Conservation (phyloP, 1,140 invertebrate species). For the Drosophila pruinosa region DNA sequence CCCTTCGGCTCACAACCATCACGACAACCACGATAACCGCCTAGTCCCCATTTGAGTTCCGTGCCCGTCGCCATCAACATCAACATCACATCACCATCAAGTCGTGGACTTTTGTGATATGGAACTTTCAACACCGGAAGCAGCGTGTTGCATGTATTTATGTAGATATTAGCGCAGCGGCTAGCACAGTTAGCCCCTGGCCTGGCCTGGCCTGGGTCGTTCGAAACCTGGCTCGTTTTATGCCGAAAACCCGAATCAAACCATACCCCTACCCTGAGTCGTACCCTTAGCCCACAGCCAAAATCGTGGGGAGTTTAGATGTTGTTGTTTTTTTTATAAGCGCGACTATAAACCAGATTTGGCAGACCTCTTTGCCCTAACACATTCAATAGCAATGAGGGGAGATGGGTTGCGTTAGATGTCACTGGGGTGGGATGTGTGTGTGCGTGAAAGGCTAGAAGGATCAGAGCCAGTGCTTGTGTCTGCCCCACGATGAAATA, state of each 20-base stretch:
- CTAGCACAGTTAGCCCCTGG: slow-evolving; percentile 26
- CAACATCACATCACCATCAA: slow-evolving; percentile 57
- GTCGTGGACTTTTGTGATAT: slow-evolving; percentile 72
- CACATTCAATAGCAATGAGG: slow-evolving; percentile 16
- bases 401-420: not conserved
- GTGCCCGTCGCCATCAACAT: slow-evolving; percentile 29
- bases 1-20: not conserved
- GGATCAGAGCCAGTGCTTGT: slow-evolving; percentile 17
- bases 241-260: slow-evolving; percentile 20
- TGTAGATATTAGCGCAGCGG: slow-evolving; percentile 74
- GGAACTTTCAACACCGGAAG: slow-evolving; percentile 80
- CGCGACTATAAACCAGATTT: slow-evolving; percentile 75
- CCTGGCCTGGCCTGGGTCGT: not conserved
- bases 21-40: not conserved
- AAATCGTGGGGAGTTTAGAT: slow-evolving; percentile 42
- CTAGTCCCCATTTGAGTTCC: not conserved
- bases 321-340: slow-evolving; percentile 57
- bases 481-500: slow-evolving; percentile 35
- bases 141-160: slow-evolving; percentile 81
- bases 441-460: slow-evolving; percentile 18
- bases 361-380: slow-evolving; percentile 57
- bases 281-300: slow-evolving; percentile 2
- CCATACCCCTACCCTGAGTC: not conserved
- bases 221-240: not conserved
- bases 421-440: slow-evolving; percentile 11